These are phyloP conservation scores for Echinarachnius parma DNA, from an alignment of 53 echinoderm and acorn worm species.

Conservation along the genomic window DNA sequence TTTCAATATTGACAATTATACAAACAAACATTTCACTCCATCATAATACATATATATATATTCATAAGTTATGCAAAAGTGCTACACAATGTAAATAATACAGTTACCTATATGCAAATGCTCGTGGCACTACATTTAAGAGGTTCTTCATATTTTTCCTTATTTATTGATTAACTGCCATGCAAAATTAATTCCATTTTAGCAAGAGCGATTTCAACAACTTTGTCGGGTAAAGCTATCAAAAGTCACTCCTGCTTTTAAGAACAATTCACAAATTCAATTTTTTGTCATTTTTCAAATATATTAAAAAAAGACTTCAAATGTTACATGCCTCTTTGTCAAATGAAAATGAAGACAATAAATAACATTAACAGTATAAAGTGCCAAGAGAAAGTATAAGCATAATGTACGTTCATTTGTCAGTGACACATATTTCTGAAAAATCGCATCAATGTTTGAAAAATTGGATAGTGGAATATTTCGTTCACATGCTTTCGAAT, in stretches of 20 bases:
- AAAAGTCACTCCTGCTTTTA: neutral
- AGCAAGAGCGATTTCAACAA: constrained; percentile 1
- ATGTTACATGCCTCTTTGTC: constrained; percentile 34
- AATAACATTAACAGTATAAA: too few species aligned
- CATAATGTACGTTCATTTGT: too few species aligned
- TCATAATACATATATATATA: constrained; percentile 42
- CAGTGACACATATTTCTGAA: too few species aligned
- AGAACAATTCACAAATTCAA: neutral
- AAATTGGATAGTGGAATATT: too few species aligned
- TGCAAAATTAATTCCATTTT: constrained; percentile 17
- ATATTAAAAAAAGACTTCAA: too few species aligned
- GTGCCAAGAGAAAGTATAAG: too few species aligned
- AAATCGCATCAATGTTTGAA: too few species aligned
- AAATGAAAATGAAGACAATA: constrained; percentile 4
- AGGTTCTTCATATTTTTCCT: too few species aligned
- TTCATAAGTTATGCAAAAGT: constrained; percentile 39
- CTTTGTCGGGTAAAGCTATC: constrained; percentile 24
- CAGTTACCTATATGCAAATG: too few species aligned
- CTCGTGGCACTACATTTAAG: too few species aligned
- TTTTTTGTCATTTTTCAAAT: neutral
- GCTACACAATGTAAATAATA: constrained; percentile 25
- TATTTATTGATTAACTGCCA: too few species aligned
- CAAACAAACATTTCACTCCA: constrained; percentile 27
- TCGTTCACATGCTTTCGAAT: too few species aligned
- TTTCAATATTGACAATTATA: constrained; percentile 38